Evolutionary conservation across 2,797 vertebrate species (phyloP), one percentile per base, ranked within the genome.

Genomic region (Bovichtus variegatus): DNA sequence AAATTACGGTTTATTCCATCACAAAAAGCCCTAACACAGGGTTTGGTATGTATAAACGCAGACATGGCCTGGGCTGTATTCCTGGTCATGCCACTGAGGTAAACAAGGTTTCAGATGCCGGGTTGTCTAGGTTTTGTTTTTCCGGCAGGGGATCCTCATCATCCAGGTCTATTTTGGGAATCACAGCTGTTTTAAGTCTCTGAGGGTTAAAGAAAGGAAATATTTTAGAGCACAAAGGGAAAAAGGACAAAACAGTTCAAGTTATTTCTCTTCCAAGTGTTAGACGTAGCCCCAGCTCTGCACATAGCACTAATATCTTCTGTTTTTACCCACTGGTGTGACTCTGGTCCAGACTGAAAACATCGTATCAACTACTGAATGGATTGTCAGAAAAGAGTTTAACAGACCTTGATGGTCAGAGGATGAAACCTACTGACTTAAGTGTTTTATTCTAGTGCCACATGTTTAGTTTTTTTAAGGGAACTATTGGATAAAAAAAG

Each of bases 111-210:
- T 85, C 81, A 31, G 67, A 74, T 1, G 13, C 61, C 0, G 51
- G 40, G 27, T 68, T 65, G 40, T 87, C 65, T 1, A 27, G 23
- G 41, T 71, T 83, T 54, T 54, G 68, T 54, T 91, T 86, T 61
- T 90, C 78, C 1, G 6, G 67, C 9, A 78, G 74, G 8, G 29
- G 23, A 66, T 78, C 72, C 1, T 77, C 80, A 34, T 57, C 40
- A 34, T 80, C 78, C 69, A 93, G 51, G 53, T 93, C 86, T 65
- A 93, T 3, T 18, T 79, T 86, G 1, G 92, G 76, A 40, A 69
- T 89, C 23, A 89, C 1, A 0, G 93, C 80, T 31, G 69, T 72
- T 86, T 82, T 85, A 36, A 94, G 62, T 78, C 91, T 91, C 94
- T 94, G 81, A 43, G 55, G 69, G 29, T 63, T 21, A 60, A 36